These are phyloP conservation scores for Drosophila planitibia DNA, from an alignment of 2,888 invertebrate species.

Conservation along the genomic window DNA sequence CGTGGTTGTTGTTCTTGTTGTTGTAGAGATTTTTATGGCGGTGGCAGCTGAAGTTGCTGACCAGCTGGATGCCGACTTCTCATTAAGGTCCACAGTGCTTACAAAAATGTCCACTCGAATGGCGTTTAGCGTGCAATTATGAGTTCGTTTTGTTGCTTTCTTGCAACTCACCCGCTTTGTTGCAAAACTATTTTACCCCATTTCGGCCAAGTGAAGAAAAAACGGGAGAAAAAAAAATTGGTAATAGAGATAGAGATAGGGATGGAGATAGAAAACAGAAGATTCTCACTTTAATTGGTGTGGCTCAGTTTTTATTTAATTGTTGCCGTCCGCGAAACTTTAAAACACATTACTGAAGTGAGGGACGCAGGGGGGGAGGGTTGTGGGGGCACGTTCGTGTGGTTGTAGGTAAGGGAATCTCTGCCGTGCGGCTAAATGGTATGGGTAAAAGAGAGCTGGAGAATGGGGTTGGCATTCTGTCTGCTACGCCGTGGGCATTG, in stretches of 20 bases:
- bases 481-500: constrained; percentile 59
- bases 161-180: constrained; percentile 30
- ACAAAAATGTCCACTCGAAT: constrained; percentile 74
- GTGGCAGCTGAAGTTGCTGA: constrained; percentile 39
- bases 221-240: constrained; percentile 1
- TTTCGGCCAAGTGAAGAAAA: constrained; percentile 15
- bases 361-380: background rate
- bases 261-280: constrained; percentile 2
- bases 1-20: constrained; percentile 18
- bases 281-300: constrained; percentile 58
- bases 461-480: constrained; percentile 10
- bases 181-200: constrained; percentile 43
- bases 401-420: background rate
- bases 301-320: constrained; percentile 54
- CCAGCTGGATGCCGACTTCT: constrained; percentile 47
- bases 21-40: constrained; percentile 40
- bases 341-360: constrained; percentile 34
- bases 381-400: background rate
- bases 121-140: constrained; percentile 76
- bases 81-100: constrained; percentile 43
- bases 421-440: background rate
- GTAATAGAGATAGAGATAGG: background rate
- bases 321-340: constrained; percentile 43
- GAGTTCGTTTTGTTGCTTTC: constrained; percentile 56
- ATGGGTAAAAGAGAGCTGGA: background rate